Evolutionary conservation across 2,113 vertebrate species (phyloP).

Genomic region (Chunga burmeisteri): DNA sequence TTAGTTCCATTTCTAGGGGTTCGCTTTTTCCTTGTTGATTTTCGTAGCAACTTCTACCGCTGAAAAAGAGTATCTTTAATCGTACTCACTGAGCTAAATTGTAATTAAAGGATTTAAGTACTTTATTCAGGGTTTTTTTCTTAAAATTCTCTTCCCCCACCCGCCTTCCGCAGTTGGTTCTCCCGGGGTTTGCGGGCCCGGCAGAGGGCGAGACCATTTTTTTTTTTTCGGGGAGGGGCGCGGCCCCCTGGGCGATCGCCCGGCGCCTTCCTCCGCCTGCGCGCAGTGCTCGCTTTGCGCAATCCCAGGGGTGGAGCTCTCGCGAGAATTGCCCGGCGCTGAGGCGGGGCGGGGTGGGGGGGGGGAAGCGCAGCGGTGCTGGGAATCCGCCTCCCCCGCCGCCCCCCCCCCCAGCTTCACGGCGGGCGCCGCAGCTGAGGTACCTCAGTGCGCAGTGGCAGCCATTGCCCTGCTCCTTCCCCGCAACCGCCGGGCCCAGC

Average conservation of each 20-base stretch:
- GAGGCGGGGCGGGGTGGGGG: not conserved
- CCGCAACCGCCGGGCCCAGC: not conserved
- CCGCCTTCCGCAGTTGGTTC: not conserved
- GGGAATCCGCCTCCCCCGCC: not conserved
- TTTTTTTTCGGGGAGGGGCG: not conserved
- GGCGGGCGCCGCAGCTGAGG: not conserved
- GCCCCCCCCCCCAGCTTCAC: fast-evolving
- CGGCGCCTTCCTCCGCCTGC: not conserved
- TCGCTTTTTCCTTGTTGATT: fast-evolving
- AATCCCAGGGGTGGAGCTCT: conserved; percentile 54
- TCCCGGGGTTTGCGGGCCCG: not conserved
- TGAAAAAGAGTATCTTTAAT: not conserved
- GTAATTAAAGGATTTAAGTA: fast-evolving
- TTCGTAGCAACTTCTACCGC: fast-evolving
- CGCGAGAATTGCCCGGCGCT: conserved; percentile 24
- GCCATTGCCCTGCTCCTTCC: not conserved
- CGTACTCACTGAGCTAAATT: fast-evolving
- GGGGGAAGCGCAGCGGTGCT: not conserved
- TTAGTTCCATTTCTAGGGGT: fast-evolving
- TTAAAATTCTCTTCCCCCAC: fast-evolving
- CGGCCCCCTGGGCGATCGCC: not conserved
- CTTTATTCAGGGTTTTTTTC: fast-evolving
- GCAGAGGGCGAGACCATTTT: not conserved
- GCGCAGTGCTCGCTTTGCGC: not conserved
- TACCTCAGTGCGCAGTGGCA: not conserved